A percentile compares a stretch with the other conserved stretches of the same genome.
Evolutionary conservation across 2,113 vertebrate species (phyloP).

Genomic region (Gila orcuttii): DNA sequence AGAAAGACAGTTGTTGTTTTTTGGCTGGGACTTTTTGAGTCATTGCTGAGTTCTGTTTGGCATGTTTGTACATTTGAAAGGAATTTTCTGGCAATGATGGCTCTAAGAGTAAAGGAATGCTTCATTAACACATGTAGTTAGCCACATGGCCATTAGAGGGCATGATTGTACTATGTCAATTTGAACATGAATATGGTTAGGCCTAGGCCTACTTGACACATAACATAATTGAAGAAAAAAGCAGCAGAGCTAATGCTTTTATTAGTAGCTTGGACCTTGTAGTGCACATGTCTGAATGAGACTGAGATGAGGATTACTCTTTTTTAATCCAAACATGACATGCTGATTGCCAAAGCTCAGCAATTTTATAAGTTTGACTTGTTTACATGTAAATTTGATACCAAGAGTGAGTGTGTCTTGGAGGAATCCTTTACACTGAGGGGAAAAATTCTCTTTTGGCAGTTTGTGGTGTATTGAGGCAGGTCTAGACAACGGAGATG

Average conservation of each 20-base stretch:
- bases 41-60: slow-evolving; percentile 13
- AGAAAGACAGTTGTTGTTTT: slow-evolving; percentile 40
- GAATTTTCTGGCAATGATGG: not conserved
- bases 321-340: slow-evolving; percentile 38
- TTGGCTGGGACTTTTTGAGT: slow-evolving; percentile 32
- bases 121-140: slow-evolving; percentile 6
- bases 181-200: not conserved
- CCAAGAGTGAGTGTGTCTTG: slow-evolving; percentile 38
- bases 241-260: not conserved
- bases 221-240: not conserved
- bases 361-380: slow-evolving; percentile 28
- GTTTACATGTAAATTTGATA: slow-evolving; percentile 31
- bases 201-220: not conserved
- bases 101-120: not conserved
- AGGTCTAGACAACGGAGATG: slow-evolving; percentile 49
- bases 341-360: not conserved
- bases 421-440: slow-evolving; percentile 6
- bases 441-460: slow-evolving; percentile 39
- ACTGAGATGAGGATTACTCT: slow-evolving; percentile 1
- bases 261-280: not conserved
- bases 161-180: not conserved
- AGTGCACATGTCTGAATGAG: not conserved
- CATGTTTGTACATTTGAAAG: slow-evolving; percentile 26
- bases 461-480: slow-evolving; percentile 26
- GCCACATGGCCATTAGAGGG: slow-evolving; percentile 39